A percentile compares a stretch with the other conserved stretches of the same genome.
Evolutionary conservation across 2,797 vertebrate species (phyloP).

Genomic region (Schizopygopsis malacanthus): DNA sequence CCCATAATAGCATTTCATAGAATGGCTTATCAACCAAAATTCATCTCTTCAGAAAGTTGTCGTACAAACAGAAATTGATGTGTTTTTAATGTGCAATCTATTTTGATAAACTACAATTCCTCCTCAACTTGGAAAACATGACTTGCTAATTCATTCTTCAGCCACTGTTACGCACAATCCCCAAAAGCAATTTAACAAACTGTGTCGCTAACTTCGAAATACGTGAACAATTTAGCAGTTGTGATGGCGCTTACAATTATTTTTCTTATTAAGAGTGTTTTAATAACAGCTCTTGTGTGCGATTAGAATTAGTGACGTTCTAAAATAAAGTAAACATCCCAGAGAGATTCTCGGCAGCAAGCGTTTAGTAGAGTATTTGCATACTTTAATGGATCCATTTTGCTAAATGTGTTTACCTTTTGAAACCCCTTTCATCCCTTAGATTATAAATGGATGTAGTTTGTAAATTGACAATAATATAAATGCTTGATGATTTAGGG

Average conservation of each 20-base stretch:
- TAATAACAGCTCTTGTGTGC: constrained; percentile 53
- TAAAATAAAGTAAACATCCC: constrained; percentile 70
- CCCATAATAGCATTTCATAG: constrained; percentile 15
- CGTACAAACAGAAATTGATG: constrained; percentile 26
- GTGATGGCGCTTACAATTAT: constrained; percentile 32
- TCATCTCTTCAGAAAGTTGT: constrained; percentile 18
- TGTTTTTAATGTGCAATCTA: constrained; percentile 38
- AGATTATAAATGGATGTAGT: constrained; percentile 47
- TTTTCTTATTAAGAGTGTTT: constrained; percentile 33
- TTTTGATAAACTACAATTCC: constrained; percentile 18
- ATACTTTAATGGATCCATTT: constrained; percentile 52
- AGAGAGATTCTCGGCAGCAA: constrained; percentile 57
- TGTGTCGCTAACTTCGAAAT: constrained; percentile 45
- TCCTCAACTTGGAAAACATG: constrained; percentile 11
- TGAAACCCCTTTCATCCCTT: background rate
- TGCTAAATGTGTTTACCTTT: constrained; percentile 39
- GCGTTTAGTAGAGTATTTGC: constrained; percentile 64
- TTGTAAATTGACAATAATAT: constrained; percentile 48
- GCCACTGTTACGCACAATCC: constrained; percentile 22
- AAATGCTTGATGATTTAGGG: constrained; percentile 40
- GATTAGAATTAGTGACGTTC: constrained; percentile 46
- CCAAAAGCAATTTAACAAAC: constrained; percentile 53
- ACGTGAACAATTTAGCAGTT: constrained; percentile 48
- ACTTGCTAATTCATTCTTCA: constrained; percentile 22
- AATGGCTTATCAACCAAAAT: constrained; percentile 30